Evolutionary conservation across 1,140 invertebrate genomes (phyloP).

Genomic region (Diorhabda carinulata): DNA sequence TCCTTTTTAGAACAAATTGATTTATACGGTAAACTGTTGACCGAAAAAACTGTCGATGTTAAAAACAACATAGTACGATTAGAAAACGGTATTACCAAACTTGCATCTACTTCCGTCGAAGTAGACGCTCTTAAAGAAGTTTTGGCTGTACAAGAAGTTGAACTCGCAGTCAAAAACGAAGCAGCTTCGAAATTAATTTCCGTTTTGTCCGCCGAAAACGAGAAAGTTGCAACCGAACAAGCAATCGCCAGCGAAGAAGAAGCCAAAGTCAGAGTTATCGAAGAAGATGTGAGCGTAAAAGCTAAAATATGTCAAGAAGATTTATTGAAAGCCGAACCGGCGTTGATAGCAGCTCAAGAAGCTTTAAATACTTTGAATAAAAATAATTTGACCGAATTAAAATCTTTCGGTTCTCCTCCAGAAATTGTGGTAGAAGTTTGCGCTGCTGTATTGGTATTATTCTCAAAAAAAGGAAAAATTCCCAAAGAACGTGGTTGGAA

Average conservation of each 20-base stretch:
- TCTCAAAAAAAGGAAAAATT: conserved; percentile 81
- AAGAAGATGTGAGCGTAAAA: conserved; percentile 79
- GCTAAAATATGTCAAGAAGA: conserved; percentile 85
- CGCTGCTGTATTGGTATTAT: conserved; percentile 82
- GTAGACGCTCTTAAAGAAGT: conserved; percentile 50
- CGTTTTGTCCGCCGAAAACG: conserved; percentile 85
- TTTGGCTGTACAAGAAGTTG: conserved; percentile 83
- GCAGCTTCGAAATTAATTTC: conserved; percentile 86
- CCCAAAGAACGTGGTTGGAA: conserved; percentile 94
- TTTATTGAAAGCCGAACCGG: conserved; percentile 86
- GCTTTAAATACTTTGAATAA: conserved; percentile 92
- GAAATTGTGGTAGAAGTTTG: conserved; percentile 80
- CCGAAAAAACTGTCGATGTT: conserved; percentile 73
- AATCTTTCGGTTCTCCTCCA: conserved; percentile 84
- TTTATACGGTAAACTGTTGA: conserved; percentile 79
- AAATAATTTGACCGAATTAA: conserved; percentile 89
- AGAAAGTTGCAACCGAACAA: conserved; percentile 85
- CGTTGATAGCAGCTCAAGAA: conserved; percentile 80
- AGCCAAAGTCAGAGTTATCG: conserved; percentile 83
- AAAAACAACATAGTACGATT: conserved; percentile 73
- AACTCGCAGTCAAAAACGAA: conserved; percentile 83
- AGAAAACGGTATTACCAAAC: conserved; percentile 83
- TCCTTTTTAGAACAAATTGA: conserved; percentile 92
- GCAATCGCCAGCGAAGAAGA: conserved; percentile 80
- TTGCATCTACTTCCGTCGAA: conserved; percentile 78